Base-by-base conservation (phyloP, 2,888 invertebrate species). In the Euphydryas editha region DNA sequence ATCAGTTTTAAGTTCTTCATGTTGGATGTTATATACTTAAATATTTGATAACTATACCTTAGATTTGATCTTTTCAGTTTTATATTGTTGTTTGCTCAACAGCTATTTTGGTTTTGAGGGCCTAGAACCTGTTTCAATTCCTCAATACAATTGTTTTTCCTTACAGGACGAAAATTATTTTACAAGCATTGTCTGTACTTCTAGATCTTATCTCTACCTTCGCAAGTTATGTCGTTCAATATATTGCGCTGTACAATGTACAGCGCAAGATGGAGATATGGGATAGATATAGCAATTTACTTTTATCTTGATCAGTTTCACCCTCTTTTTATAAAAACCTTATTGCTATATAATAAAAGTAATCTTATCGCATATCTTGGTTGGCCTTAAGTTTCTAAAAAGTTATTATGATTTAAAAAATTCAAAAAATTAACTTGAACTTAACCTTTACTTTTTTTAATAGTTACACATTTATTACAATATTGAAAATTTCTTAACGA, bases 171-270 rank as follows among this genome's bases (percentile, higher is more conserved):
- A 39, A 59, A 30, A 64, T 60, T 70, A 64, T 70, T 67, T 46
- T 59, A 68, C 62, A 62, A 68, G 37, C 24, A 59, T 55, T 56
- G 70, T 62, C 54, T 56, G 65, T 66, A 59, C 54, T 49, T 54
- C 51, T 54, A 65, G 70, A 70, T 70, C 61, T 70, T 70, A 70
- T 70, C 70, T 64, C 47, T 49, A 20, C 44, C 51, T 21, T 18
- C 30, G 56, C 62, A 60, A 70, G 65, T 70, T 65, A 68, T 62
- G 46, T 65, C 30, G 44, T 62, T 56, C 69, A 63, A 62, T 70
- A 62, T 65, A 62, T 70, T 68, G 59, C 65, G 44, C 54, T 42
- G 42, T 55, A 57, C 21, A 36, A 59, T 54, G 68, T 70, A 59
- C 59, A 49, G n/a, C n/a, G n/a, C n/a, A n/a, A n/a, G n/a, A 20